Base-by-base conservation (phyloP, 2,797 vertebrate species). In the Aplochiton taeniatus region DNA sequence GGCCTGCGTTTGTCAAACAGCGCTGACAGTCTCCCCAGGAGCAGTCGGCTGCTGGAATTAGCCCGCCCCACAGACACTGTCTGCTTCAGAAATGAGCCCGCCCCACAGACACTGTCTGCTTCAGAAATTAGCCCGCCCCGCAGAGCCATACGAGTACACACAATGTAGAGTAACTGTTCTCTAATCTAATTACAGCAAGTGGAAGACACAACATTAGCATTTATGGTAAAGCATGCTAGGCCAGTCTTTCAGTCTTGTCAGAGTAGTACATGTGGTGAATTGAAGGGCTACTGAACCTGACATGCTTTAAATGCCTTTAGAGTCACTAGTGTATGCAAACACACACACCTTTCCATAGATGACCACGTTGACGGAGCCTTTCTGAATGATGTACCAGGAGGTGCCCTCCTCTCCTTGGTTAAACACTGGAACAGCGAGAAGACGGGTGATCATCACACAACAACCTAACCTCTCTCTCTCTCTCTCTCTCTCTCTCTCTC, bases 401-500 rank as follows among this genome's bases (percentile, higher is more conserved):
- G 96, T 99, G 63, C 97, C 96, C 89, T 99, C 97, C 90, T 99
- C 97, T 76, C 97, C 97, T 88, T 99, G 97, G 92, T 98, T 99
- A 90, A 99, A 99, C 88, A 99, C 96, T 99, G 59, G 0, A 78
- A 79, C 59, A 68, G 13, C 54, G 70, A 64, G 47, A 70, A 58
- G 55, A 78, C 9, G 61, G 60, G 45, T 1, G 14, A 8, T 63
- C 0, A 49, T n/a, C 67, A 63, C 46, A 63, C 31, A 17, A 14
- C 52, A 16, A 17, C 19, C 31, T 12, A 66, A 54, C 50, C 51
- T n/a, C 31, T 68, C 1, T 58, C 6, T 65, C 46, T 63, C 61
- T 52, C 17, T 16, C 44, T 62, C 11, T 49, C 20, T 59, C 9
- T 49, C 16, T 43, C 12, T 52, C 48, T 63, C 61, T 54, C 17